Percentiles rank a stretch among this genome's conserved stretches.
Evolutionary conservation across 2,113 vertebrate genomes (phyloP).

Genomic region (Aix galericulata): DNA sequence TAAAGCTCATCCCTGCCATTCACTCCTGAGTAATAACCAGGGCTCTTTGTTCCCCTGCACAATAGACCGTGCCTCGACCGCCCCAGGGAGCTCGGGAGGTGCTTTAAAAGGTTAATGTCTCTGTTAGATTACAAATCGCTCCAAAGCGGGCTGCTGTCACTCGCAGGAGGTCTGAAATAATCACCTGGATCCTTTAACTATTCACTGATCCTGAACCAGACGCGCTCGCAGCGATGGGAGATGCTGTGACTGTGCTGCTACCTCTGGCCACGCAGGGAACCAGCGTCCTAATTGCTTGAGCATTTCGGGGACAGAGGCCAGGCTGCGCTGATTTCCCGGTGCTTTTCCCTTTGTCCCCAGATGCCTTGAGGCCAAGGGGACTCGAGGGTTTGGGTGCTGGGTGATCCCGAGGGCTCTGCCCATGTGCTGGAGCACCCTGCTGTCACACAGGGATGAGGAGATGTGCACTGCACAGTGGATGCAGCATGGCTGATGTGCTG

Average conservation of each 20-base stretch:
- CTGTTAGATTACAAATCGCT: conserved; percentile 43
- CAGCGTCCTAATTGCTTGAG: fast-evolving
- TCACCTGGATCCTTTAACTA: background rate
- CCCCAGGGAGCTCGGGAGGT: background rate
- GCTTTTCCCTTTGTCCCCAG: fast-evolving
- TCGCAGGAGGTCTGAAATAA: conserved; percentile 1
- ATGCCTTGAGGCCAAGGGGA: fast-evolving
- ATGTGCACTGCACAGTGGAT: fast-evolving
- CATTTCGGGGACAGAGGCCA: background rate
- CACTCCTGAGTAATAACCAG: conserved; percentile 6
- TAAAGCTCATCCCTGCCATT: conserved; percentile 28
- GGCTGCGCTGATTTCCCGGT: fast-evolving
- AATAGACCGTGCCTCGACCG: background rate
- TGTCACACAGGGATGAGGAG: fast-evolving
- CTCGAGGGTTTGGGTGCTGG: fast-evolving
- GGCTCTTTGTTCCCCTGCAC: conserved; percentile 42
- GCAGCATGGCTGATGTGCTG: fast-evolving
- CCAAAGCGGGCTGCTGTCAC: background rate
- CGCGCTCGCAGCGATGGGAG: fast-evolving
- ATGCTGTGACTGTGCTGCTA: background rate
- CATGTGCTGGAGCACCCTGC: background rate
- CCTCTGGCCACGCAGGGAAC: background rate
- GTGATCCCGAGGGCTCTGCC: background rate
- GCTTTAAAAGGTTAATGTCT: conserved; percentile 60
- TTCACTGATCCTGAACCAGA: background rate